Base-by-base conservation (phyloP, 2,797 vertebrate species). In the Fistularia commersonii region DNA sequence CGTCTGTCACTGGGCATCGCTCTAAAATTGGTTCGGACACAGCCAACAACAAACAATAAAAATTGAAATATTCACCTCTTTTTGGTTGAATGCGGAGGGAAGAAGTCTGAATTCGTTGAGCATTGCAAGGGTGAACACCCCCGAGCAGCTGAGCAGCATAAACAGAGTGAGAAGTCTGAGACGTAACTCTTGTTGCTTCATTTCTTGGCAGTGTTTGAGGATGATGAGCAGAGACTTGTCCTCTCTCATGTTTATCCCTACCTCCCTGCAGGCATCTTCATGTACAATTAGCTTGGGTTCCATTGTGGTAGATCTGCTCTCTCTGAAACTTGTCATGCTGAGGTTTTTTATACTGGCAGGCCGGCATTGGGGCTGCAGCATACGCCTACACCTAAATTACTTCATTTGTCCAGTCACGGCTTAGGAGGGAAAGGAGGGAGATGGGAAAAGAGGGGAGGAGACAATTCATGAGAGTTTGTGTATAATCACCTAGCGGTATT, bases 121-220 rank as follows among this genome's bases (percentile, higher is more conserved):
- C 4, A 10, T 15, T 10, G 11, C n/a, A 6, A 48, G 62, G 31
- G 65, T 1, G 31, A 57, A 39, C 1, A 72, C 6, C 2, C 40
- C 32, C 0, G 33, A 2, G 8, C 64, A 74, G 49, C 46, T 5
- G 23, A 76, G 14, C 42, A 76, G 7, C 41, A 81, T 53, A 7
- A 80, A 41, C 41, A 76, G 45, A n/a, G 64, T 69, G 49, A 56
- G 2, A 13, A 66, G 8, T 31, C 75, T 39, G 31, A 74, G 48
- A 1, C 44, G 0, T 1, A 15, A 36, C 14, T 78, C 69, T 66
- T 78, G 75, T 8, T 12, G 46, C 45, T 74, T 81, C 67, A 78
- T 74, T 39, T 81, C 72, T 41, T 1, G 44, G 14, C 75, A 81
- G 60, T 78, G 75, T 38, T 15, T 12, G 36, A 78, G 34, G 33